Evolutionary conservation across 2,888 invertebrate species (phyloP).

Genomic region (Iselma pallidipennis): DNA sequence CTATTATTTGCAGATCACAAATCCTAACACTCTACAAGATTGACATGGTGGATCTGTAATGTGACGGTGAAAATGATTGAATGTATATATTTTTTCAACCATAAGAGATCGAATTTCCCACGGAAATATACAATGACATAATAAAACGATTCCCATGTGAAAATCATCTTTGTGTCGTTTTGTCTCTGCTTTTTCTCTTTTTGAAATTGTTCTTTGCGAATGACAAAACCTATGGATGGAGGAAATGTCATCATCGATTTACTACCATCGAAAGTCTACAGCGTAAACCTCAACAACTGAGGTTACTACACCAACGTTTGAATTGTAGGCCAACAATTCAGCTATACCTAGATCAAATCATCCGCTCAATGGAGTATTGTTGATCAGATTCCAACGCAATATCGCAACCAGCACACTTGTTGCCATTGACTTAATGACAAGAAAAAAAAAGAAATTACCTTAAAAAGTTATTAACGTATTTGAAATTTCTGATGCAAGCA

Average conservation of each 20-base stretch:
- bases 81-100: constrained; percentile 11
- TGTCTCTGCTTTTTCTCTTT: not conserved
- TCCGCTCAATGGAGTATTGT: not conserved
- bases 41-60: constrained; percentile 27
- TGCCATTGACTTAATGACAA: not conserved
- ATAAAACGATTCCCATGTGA: not conserved
- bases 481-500: not conserved
- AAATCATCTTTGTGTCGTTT: not conserved
- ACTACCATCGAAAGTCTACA: not conserved
- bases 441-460: not conserved
- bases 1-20: constrained; percentile 30
- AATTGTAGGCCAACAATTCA: not conserved
- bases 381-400: not conserved
- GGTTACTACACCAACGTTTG: too few relatives aligned
- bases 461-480: not conserved
- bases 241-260: not conserved
- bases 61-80: constrained; percentile 25
- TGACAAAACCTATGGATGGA: not conserved
- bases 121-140: not conserved
- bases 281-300: too few relatives aligned
- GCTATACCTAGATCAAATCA: not conserved
- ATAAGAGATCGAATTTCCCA: constrained; percentile 15
- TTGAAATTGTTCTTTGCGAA: not conserved
- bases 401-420: not conserved
- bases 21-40: constrained; percentile 27